Evolutionary conservation across 2,888 invertebrate genomes (phyloP), one percentile per base, ranked within the genome.

Genomic region (Listrodromus nycthemerus): DNA sequence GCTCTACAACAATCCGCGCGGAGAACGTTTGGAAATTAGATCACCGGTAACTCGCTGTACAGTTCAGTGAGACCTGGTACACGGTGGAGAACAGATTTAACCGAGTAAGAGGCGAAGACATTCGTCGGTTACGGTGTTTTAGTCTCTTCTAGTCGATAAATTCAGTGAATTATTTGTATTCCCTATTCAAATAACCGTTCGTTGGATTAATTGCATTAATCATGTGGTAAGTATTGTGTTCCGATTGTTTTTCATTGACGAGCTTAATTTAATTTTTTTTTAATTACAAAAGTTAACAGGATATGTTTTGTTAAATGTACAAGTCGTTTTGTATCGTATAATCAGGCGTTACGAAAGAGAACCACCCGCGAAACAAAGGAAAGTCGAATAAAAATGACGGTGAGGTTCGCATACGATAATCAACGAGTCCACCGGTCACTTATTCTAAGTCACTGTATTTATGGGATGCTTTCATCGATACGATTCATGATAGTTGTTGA

Each of bases 1-100:
- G 61, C 41, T 27, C 24, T 71, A 77, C 74, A 61, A 82, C 55
- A 71, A 50, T 24, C 16, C 41, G 41, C 61, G 77, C 63, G 74
- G 78, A 50, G 77, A 84, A 84, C 74, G 84, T 81, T 74, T 80
- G 75, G 77, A 83, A 85, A 85, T 80, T 85, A 85, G 83, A 83
- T 69, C 67, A 80, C 70, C 41, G 19, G 69, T 8, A 70, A 78
- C 69, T 76, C 65, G 80, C 55, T 52, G 69, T 78, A 37, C 69
- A 73, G 79, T 75, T 78, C 80, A 83, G 80, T 85, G 83, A 75
- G 74, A 85, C 85, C 75, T 80, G 80, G 58, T 66, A 80, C 83
- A 83, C 85, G 81, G 80, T 83, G 75, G 75, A 37, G 66, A 83
- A 65, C 77, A 79, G 16, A 75, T 66, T 78, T 66, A 76, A 33